Evolutionary conservation across 2,888 invertebrate species (phyloP), one percentile per base, ranked within the genome.

Genomic region (Phytoseiulus persimilis): DNA sequence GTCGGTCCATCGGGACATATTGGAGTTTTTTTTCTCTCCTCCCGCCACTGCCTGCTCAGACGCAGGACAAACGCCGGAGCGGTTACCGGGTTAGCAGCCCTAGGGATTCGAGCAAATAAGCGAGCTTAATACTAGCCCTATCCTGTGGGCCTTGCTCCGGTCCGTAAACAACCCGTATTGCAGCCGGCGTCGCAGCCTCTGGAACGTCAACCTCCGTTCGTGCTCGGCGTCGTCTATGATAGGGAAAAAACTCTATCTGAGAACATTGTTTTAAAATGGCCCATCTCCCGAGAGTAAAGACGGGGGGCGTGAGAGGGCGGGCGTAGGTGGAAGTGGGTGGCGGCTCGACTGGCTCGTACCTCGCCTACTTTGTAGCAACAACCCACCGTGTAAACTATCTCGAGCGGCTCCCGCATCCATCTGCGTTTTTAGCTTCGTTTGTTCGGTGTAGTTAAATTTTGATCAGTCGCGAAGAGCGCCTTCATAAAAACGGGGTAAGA

Each of bases 371-470:
- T 65, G 65, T 65, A 65, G 65, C 65, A 65, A 65, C 65, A 65
- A 65, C 65, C 65, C 65, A 65, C 65, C 65, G 65, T 65, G 65
- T 65, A 65, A 65, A 65, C 9, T 65, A 65, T 65, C 65, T 23
- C 65, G 28, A 28, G 28, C 23, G 2, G 65, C 28, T 65, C 65
- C 65, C 65, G 65, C 65, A 65, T 65, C 65, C 18, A 65, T 65
- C 65, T 23, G 65, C 65, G 65, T 65, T 65, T 65, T 65, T 65
- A 65, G 65, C 65, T 28, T 65, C 65, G 65, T 65, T 65, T 28
- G 65, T 65, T 65, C 65, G 65, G 65, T 65, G 65, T 65, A 65
- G 65, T 65, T 65, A 65, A 65, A 65, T 65, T 65, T 65, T 65
- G 65, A 65, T 65, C 65, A 65, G 65, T 65, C 2, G 65, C 14